A percentile compares a stretch with the other conserved stretches of the same genome.
Conservation (phyloP, 1,140 invertebrate species). For the Tetramorium parvispinum region DNA sequence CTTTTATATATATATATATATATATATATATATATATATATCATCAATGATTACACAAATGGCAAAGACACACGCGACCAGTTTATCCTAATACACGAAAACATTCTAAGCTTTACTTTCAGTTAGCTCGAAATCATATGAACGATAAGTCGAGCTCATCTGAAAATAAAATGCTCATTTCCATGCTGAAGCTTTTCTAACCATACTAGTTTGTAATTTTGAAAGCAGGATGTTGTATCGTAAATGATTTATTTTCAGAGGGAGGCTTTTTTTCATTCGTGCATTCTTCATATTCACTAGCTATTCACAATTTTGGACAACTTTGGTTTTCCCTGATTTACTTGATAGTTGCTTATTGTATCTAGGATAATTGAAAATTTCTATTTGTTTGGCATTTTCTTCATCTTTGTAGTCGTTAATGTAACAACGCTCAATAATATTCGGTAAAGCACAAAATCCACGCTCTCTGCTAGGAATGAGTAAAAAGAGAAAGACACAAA, state of each 20-base stretch:
- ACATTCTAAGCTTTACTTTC: slow-evolving; percentile 23
- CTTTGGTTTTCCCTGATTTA: not conserved
- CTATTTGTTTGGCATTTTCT: slow-evolving; percentile 30
- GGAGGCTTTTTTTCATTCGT: not conserved
- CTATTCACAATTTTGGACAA: not conserved
- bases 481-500: slow-evolving; percentile 64
- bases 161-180: slow-evolving; percentile 36
- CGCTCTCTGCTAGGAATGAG: slow-evolving; percentile 71
- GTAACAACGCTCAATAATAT: slow-evolving; percentile 16
- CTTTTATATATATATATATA: too few relatives aligned
- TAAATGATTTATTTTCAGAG: slow-evolving; percentile 43
- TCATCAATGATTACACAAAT: slow-evolving; percentile 36
- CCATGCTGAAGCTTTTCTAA: not conserved
- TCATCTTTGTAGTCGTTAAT: slow-evolving; percentile 46
- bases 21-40: slow-evolving; percentile 6
- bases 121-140: not conserved
- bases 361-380: slow-evolving; percentile 21
- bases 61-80: slow-evolving; percentile 5
- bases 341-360: not conserved
- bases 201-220: not conserved
- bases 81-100: slow-evolving; percentile 44
- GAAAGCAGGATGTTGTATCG: not conserved
- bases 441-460: slow-evolving; percentile 40
- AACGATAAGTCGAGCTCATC: not conserved
- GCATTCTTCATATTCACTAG: not conserved